Percentiles rank a stretch among this genome's conserved stretches.
These are phyloP conservation scores for Peromyscus eremicus DNA, from an alignment of 2,797 vertebrate species.

Conservation along the genomic window DNA sequence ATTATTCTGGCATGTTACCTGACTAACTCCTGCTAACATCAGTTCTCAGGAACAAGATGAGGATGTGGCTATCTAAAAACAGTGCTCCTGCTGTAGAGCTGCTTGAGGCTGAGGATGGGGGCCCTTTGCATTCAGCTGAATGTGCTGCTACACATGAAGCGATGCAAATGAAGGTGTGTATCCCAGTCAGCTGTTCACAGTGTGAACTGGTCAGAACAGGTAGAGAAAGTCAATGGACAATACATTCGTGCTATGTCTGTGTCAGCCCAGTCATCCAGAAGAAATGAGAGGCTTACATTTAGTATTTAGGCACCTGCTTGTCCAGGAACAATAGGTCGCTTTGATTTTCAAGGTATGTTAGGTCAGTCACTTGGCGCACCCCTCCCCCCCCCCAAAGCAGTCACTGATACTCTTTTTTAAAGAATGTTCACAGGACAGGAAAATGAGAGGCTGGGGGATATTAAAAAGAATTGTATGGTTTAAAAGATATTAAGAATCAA, in stretches of 20 bases:
- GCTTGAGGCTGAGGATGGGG: neutral
- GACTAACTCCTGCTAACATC: neutral
- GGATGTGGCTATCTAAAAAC: neutral
- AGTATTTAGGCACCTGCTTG: slow-evolving; percentile 20
- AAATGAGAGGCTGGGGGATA: neutral
- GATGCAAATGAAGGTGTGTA: neutral
- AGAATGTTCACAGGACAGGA: neutral
- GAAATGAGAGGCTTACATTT: slow-evolving; percentile 21
- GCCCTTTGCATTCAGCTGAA: neutral
- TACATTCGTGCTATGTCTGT: neutral
- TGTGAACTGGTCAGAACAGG: neutral
- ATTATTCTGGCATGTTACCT: slow-evolving; percentile 53
- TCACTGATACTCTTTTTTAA: neutral
- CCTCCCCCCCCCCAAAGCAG: neutral
- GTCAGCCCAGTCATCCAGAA: neutral
- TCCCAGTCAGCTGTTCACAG: neutral
- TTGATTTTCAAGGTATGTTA: slow-evolving; percentile 43
- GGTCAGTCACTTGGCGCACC: neutral
- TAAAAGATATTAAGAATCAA: slow-evolving; percentile 14
- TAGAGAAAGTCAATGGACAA: neutral
- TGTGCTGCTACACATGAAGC: neutral
- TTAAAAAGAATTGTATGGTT: neutral
- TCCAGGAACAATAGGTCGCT: neutral
- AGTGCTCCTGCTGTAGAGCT: neutral
- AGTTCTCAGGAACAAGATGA: slow-evolving; percentile 22